Evolutionary conservation across 2,113 vertebrate genomes (phyloP).

Genomic region (Theristicus caerulescens): DNA sequence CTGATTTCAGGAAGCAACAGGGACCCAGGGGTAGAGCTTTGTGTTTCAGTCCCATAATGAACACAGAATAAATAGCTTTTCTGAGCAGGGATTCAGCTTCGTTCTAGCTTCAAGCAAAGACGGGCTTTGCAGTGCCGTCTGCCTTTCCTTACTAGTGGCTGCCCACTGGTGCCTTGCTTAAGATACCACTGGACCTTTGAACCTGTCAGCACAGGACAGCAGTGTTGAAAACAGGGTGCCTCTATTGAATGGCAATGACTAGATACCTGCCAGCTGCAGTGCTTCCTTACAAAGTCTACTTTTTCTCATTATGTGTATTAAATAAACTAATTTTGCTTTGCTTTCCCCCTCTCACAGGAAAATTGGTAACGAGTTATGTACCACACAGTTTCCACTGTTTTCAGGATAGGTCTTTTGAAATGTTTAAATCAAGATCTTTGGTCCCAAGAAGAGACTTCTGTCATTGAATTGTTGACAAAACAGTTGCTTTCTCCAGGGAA

Average conservation of each 20-base stretch:
- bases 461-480: background rate
- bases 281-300: background rate
- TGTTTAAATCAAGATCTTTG: background rate
- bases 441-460: background rate
- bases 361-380: background rate
- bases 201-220: background rate
- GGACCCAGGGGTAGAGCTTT: background rate
- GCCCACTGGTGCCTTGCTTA: background rate
- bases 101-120: background rate
- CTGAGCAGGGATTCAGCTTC: background rate
- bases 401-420: background rate
- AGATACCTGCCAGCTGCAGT: background rate
- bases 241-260: background rate
- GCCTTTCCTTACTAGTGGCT: background rate
- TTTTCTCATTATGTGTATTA: background rate
- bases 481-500: background rate
- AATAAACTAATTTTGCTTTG: background rate
- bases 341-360: background rate
- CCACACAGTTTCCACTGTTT: background rate
- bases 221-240: background rate
- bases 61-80: background rate
- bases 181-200: background rate
- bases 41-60: background rate
- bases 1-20: background rate
- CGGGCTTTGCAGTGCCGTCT: background rate